A percentile compares a stretch with the other conserved stretches of the same genome.
Conservation (phyloP, 2,888 invertebrate species). For the Lomographa bimaculata region DNA sequence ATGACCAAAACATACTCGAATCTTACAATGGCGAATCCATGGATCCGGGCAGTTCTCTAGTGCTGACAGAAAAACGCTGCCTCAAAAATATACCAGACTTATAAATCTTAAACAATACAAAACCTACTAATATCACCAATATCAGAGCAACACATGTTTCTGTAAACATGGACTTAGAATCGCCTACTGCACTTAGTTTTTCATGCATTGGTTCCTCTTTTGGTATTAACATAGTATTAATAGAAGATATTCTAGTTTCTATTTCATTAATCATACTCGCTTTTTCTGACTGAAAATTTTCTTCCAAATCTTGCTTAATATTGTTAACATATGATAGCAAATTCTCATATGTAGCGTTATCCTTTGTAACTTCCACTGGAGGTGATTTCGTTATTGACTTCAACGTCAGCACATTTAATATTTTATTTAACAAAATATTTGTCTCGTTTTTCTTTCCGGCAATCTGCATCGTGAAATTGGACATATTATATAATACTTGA, state of each 20-base stretch:
- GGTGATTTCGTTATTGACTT: constrained; percentile 18
- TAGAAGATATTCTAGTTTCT: constrained; percentile 32
- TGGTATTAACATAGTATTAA: constrained; percentile 12
- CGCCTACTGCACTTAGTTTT: constrained; percentile 29
- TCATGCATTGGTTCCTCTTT: constrained; percentile 30
- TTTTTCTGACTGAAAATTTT: constrained; percentile 38
- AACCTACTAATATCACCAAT: constrained; percentile 43
- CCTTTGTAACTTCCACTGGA: constrained; percentile 21
- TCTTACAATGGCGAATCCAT: constrained; percentile 50
- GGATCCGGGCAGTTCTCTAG: constrained; percentile 43
- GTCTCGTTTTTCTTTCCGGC: constrained; percentile 22
- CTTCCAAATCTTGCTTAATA: constrained; percentile 39
- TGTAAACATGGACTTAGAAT: constrained; percentile 35
- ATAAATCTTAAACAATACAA: constrained; percentile 44
- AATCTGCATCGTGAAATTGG: constrained; percentile 24
- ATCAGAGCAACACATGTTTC: constrained; percentile 47
- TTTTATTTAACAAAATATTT: constrained; percentile 24
- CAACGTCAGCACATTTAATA: constrained; percentile 22
- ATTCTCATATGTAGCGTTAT: constrained; percentile 36
- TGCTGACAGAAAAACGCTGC: constrained; percentile 43
- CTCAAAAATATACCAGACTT: constrained; percentile 42
- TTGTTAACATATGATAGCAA: constrained; percentile 38
- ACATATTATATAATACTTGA: constrained; percentile 29
- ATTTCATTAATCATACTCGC: constrained; percentile 40
- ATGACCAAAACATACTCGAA: too few relatives aligned